Base-by-base conservation (phyloP, 2,797 vertebrate genomes). In the Scleropages formosus region DNA sequence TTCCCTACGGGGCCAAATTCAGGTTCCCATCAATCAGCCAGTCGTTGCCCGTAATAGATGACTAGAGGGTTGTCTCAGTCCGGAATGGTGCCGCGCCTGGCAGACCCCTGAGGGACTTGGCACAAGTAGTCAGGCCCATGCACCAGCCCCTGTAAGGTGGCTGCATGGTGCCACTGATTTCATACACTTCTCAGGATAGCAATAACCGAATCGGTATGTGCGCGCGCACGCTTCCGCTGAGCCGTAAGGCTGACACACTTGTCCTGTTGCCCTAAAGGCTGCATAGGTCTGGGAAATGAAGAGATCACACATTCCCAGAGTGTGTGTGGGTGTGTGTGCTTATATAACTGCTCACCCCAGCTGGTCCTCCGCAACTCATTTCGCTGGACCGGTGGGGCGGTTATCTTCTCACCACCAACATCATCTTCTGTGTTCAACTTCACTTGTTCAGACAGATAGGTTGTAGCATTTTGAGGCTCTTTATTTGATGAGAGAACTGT, bases 381-480 rank as follows among this genome's bases (percentile, higher is more conserved):
- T 39, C 39, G 31, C 31, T 39, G 39, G 31, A 6, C 2, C 39
- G 31, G 31, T 39, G 2, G 31, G 31, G 39, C 6, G 39, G 31
- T 39, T 39, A 39, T 6, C 31, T 39, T 39, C 6, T 2, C 39
- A 31, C 6, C 2, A 39, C 39, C 39, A 2, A 39, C 31, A 39
- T 31, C 6, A 39, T 39, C 31, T 39, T 39, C 31, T 39, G 39
- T 39, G 31, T 39, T 6, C 31, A 39, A 39, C 31, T 39, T 39
- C 31, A 39, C 31, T 39, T 39, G n/a, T n/a, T n/a, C n/a, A n/a
- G n/a, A n/a, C n/a, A 72, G 26, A 61, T 49, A 46, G 60, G 46
- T 80, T 77, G 80, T 78, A 81, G 4, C n/a, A 51, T 53, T 88
- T 84, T 73, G 84, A 80, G 84, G 85, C 87, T 81, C 73, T 49